Evolutionary conservation across 37 sponge, comb jelly and placozoan species (phyloP).

Genomic region (Chondrilla cf. caribensis): DNA sequence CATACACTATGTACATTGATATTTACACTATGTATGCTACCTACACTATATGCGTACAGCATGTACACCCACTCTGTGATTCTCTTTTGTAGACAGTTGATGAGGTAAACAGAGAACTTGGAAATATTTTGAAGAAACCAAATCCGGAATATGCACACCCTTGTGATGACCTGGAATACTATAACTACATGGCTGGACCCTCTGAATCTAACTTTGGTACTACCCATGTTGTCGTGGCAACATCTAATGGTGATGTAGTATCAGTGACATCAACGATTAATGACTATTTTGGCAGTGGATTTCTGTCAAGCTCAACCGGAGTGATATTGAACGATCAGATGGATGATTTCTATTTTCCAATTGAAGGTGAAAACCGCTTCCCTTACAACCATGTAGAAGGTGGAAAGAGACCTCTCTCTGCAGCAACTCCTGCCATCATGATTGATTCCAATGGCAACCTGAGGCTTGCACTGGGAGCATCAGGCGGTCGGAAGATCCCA

Average conservation of each 20-base stretch:
- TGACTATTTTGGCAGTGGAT: constrained; percentile 12
- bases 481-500: constrained; percentile 15
- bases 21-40: too few relatives aligned
- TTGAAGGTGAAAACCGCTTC: neutral
- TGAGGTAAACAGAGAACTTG: too few relatives aligned
- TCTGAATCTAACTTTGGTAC: neutral
- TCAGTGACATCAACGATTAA: constrained; percentile 1
- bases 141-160: neutral
- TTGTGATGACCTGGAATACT: neutral
- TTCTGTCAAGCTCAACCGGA: neutral
- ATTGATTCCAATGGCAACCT: neutral
- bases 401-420: neutral
- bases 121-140: too few relatives aligned
- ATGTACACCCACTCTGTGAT: neutral
- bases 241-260: neutral
- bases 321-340: neutral
- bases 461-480: neutral
- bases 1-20: too few relatives aligned
- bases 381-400: neutral
- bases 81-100: neutral
- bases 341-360: neutral
- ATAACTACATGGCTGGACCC: neutral
- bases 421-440: neutral
- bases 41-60: too few relatives aligned
- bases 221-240: neutral